Percentiles rank a stretch among this genome's conserved stretches.
Conservation (phyloP, 2,888 invertebrate genomes). For the Suillia variegata region DNA sequence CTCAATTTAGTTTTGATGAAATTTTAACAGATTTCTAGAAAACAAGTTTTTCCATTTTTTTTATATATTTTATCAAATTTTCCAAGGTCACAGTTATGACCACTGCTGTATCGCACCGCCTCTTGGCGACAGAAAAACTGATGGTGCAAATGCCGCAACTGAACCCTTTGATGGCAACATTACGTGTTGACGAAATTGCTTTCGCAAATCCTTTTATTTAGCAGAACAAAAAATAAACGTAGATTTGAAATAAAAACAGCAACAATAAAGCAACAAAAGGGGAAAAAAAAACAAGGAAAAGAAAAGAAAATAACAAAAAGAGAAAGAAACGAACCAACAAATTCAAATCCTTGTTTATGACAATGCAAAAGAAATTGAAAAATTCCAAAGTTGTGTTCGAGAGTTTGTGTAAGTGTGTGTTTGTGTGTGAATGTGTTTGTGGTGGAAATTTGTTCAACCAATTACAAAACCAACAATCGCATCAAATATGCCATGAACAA, state of each 20-base stretch:
- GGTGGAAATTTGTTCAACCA: slow-evolving; percentile 2
- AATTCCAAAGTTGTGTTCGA: slow-evolving; percentile 25
- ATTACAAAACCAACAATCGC: slow-evolving; percentile 8
- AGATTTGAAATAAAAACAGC: too few relatives aligned
- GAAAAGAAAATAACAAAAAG: background rate
- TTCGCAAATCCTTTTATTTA: too few relatives aligned
- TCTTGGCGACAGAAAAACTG: background rate
- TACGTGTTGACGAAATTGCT: background rate
- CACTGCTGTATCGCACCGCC: too few relatives aligned
- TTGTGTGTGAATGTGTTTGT: background rate
- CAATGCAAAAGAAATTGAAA: slow-evolving; percentile 29
- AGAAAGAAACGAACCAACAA: too few relatives aligned
- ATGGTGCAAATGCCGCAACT: too few relatives aligned
- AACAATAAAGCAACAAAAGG: too few relatives aligned
- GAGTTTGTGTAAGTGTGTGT: slow-evolving; percentile 1
- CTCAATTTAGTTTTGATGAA: too few relatives aligned
- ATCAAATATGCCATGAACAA: background rate
- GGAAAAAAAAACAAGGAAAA: background rate
- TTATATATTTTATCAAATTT: too few relatives aligned
- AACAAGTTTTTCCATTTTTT: too few relatives aligned
- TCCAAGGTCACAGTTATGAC: too few relatives aligned
- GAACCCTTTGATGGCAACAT: background rate
- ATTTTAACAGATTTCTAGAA: too few relatives aligned
- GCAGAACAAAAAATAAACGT: too few relatives aligned
- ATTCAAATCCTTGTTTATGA: background rate